These are phyloP conservation scores for Platysternon megacephalum DNA, from an alignment of 2,113 vertebrate species.

Conservation along the genomic window DNA sequence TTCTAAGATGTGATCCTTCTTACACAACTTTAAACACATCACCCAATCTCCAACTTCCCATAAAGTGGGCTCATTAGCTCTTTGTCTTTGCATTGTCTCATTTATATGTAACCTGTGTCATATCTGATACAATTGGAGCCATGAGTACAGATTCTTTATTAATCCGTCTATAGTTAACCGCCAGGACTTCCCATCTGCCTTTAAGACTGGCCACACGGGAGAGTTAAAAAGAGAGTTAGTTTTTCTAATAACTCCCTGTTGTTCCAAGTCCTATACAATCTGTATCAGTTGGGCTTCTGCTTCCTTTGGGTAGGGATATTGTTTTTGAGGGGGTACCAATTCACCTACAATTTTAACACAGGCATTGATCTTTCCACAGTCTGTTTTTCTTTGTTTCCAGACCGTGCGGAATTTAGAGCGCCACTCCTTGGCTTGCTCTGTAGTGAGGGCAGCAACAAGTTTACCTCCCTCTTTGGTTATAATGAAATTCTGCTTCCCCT, in stretches of 20 bases:
- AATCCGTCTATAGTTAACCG: background rate
- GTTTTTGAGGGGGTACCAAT: background rate
- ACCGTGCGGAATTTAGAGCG: background rate
- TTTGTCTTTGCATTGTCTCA: too few species aligned
- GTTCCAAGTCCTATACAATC: background rate
- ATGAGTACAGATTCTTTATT: background rate
- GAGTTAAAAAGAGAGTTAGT: background rate
- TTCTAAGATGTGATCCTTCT: too few species aligned
- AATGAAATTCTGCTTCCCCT: too few species aligned
- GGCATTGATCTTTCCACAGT: background rate
- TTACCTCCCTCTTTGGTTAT: too few species aligned
- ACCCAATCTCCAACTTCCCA: too few species aligned
- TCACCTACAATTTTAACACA: background rate
- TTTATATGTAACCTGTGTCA: background rate
- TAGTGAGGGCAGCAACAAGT: too few species aligned
- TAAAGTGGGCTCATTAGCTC: too few species aligned
- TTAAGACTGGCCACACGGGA: background rate
- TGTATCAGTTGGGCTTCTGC: background rate
- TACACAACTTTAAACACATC: too few species aligned
- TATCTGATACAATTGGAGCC: background rate
- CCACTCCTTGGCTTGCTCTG: too few species aligned
- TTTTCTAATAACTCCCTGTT: background rate
- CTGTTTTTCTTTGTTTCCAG: background rate
- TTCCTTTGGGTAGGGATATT: background rate
- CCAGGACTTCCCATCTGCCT: background rate